A percentile compares a stretch with the other conserved stretches of the same genome.
phyloP scores from a whole-genome alignment of 2,888 invertebrate genomes.

The Xestia c-nigrum region DNA sequence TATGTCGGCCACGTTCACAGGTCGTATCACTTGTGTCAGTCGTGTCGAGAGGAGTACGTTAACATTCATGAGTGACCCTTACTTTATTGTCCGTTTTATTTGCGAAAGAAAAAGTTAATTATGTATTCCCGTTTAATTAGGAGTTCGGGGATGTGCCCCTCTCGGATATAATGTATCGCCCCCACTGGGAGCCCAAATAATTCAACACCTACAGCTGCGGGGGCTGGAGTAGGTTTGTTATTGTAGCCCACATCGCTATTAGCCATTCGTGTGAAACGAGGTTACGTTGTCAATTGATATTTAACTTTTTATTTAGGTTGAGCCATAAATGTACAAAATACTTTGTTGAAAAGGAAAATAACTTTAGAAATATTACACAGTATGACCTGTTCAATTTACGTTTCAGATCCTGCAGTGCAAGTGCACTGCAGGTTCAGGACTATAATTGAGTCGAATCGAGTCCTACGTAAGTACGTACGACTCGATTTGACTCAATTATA shows the following conservation, averaged over 20 bases:
- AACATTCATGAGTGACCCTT: conserved; percentile 61
- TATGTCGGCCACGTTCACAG: conserved; percentile 19
- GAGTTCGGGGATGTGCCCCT: conserved; percentile 48
- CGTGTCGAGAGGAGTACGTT: conserved; percentile 32
- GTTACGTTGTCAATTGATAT: neutral
- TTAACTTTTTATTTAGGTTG: neutral
- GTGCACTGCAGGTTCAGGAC: too few relatives aligned
- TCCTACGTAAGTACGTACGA: too few relatives aligned
- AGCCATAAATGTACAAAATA: neutral
- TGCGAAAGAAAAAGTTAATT: conserved; percentile 61
- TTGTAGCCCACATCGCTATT: conserved; percentile 18
- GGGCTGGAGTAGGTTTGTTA: conserved; percentile 24
- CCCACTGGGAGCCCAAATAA: conserved; percentile 49
- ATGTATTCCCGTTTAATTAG: conserved; percentile 66
- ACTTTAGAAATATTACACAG: neutral
- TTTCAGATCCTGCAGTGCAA: neutral
- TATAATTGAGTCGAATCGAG: too few relatives aligned
- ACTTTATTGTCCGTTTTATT: conserved; percentile 58
- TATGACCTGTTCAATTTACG: neutral
- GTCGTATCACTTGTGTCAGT: conserved; percentile 17
- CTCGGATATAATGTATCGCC: conserved; percentile 60
- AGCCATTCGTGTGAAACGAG: neutral
- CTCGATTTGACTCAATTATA: too few relatives aligned
- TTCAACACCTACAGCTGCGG: conserved; percentile 54
- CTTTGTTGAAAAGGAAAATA: neutral